Evolutionary conservation across 2,797 vertebrate species (phyloP), one percentile per base, ranked within the genome.

Genomic region (Silurus aristotelis): DNA sequence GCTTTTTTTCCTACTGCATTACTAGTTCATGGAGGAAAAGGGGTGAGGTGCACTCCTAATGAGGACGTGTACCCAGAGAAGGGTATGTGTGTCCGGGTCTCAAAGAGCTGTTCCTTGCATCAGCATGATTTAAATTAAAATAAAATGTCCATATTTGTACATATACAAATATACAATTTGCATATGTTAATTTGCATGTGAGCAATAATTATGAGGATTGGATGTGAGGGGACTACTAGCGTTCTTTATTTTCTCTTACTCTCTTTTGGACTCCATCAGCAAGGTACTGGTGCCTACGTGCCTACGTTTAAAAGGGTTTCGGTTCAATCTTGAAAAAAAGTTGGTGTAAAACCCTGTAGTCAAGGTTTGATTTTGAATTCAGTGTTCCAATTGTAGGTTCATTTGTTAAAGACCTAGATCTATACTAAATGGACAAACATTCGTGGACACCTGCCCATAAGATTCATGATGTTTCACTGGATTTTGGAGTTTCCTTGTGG

Each of bases 1-100:
- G 64, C 22, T 19, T 56, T 68, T 15, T 55, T 55, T 73, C n/a
- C 20, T 25, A 5, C 27, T n/a, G 6, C 27, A 43, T n/a, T 84
- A 10, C 56, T 92, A 99, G 98, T 99, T 88, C 97, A 98, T 79
- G 97, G 96, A 95, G 98, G 98, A 88, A 98, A 98, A 94, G 98
- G 98, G 84, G 92, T 97, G 94, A 96, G 98, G 93, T 97, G 93
- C 95, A 96, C 97, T 43, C 95, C 97, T 88, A 99, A 96, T 90
- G 98, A 99, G 95, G 98, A 99, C 91, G 96, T 96, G 84, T 96
- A 94, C 92, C 98, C 98, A 92, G 98, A 99, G 92, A 99, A 99
- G 96, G 95, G 98, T 99, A 96, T 12, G 95, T 96, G 90, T 25
- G 72, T 83, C 10, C 15, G 13, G 71, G 58, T 46, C 64, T 71